Conservation (phyloP, 1,140 invertebrate genomes). For the Caenorhabditis brenneri region DNA sequence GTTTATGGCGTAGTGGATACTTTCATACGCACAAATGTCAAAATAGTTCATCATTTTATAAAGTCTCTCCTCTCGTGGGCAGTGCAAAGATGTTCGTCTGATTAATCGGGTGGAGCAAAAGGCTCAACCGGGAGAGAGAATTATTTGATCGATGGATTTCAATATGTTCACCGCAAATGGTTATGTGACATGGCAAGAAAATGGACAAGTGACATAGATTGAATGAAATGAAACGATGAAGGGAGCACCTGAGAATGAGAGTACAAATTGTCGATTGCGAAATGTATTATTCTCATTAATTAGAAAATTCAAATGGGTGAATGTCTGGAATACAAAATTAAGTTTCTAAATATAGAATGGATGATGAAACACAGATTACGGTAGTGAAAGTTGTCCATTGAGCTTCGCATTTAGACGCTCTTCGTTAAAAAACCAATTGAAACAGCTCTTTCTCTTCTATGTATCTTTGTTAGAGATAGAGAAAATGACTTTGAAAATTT, state of each 20-base stretch:
- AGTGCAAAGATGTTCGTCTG: constrained; percentile 31
- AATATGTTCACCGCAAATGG: constrained; percentile 40
- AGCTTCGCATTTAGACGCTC: too few relatives aligned
- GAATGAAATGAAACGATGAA: constrained; percentile 19
- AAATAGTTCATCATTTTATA: constrained; percentile 44
- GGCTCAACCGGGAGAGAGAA: not conserved
- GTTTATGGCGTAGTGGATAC: not conserved
- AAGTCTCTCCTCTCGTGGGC: not conserved
- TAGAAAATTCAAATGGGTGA: not conserved
- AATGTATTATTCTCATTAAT: not conserved
- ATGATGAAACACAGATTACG: not conserved
- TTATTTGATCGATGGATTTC: constrained; percentile 32
- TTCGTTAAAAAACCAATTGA: too few relatives aligned
- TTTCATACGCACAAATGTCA: constrained; percentile 32
- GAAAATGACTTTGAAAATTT: too few relatives aligned
- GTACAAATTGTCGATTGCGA: not conserved
- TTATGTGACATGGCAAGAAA: constrained; percentile 29
- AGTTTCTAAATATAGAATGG: not conserved
- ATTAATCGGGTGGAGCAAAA: constrained; percentile 22
- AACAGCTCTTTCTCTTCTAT: too few relatives aligned
- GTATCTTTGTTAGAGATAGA: too few relatives aligned
- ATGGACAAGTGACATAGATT: constrained; percentile 12
- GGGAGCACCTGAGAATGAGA: constrained; percentile 1
- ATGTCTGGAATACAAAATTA: not conserved
- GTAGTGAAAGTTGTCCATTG: too few relatives aligned